A percentile compares a stretch with the other conserved stretches of the same genome.
Evolutionary conservation across 2,113 vertebrate genomes (phyloP).

Genomic region (Lampris megalopsis): DNA sequence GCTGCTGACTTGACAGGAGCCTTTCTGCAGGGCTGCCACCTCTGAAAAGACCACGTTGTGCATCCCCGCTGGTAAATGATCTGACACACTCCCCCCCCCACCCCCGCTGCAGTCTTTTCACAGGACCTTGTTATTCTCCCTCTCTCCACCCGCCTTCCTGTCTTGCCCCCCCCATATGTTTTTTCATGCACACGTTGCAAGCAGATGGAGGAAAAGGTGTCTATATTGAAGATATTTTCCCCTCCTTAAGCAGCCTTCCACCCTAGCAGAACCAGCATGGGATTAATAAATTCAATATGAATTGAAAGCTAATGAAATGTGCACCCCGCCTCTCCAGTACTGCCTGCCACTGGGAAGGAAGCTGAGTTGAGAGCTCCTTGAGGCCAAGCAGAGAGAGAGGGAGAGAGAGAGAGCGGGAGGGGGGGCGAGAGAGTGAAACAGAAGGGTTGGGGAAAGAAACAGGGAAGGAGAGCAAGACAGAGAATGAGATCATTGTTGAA

Average conservation of each 20-base stretch:
- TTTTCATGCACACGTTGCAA: constrained; percentile 70
- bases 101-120: constrained; percentile 73
- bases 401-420: not conserved
- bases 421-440: too few species aligned
- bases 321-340: constrained; percentile 55
- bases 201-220: constrained; percentile 80
- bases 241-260: constrained; percentile 62
- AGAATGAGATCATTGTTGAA: constrained; percentile 78
- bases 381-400: constrained; percentile 49
- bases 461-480: constrained; percentile 2
- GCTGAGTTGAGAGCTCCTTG: constrained; percentile 54
- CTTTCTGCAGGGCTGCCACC: constrained; percentile 74
- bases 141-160: constrained; percentile 59
- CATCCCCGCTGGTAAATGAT: constrained; percentile 79
- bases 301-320: constrained; percentile 81
- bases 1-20: constrained; percentile 76
- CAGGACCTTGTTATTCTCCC: constrained; percentile 60
- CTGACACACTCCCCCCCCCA: constrained; percentile 76
- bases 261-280: constrained; percentile 74
- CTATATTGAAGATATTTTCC: constrained; percentile 60
- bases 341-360: constrained; percentile 58
- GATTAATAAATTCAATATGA: constrained; percentile 84
- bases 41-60: constrained; percentile 67
- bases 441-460: constrained; percentile 34
- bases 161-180: constrained; percentile 3